Evolutionary conservation across 2,888 invertebrate species (phyloP).

Genomic region (Athalia rosae): DNA sequence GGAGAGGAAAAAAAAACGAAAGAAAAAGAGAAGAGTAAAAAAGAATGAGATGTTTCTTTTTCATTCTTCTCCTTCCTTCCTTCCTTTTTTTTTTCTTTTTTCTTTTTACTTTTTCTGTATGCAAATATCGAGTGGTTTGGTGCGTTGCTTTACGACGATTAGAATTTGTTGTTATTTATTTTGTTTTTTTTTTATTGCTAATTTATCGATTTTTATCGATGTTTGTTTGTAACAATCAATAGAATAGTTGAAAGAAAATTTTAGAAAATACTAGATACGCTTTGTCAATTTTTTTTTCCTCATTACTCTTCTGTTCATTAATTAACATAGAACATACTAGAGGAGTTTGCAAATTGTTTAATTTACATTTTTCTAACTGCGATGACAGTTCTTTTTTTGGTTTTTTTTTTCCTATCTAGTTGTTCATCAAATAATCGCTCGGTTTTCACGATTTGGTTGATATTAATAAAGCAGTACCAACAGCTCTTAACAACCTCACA

Average conservation of each 20-base stretch:
- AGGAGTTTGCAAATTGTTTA: conserved; percentile 9
- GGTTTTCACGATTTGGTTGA: not conserved
- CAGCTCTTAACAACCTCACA: conserved; percentile 11
- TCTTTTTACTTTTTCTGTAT: conserved; percentile 22
- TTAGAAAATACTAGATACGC: too few species aligned
- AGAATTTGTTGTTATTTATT: too few species aligned
- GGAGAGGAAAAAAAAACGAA: not conserved
- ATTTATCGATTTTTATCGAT: conserved; percentile 44
- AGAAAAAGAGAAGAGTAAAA: conserved; percentile 11
- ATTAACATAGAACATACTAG: not conserved
- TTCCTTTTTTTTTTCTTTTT: conserved; percentile 51
- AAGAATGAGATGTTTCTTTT: not conserved
- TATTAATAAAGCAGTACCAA: conserved; percentile 27
- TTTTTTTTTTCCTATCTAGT: not conserved
- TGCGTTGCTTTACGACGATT: conserved; percentile 41
- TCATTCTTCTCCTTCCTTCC: not conserved
- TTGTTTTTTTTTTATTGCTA: conserved; percentile 48
- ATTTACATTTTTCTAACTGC: conserved; percentile 37
- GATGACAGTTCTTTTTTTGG: not conserved
- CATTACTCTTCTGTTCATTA: too few species aligned
- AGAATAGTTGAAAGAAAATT: too few species aligned
- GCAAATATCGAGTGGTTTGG: conserved; percentile 40
- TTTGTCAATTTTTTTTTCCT: too few species aligned
- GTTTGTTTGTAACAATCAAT: conserved; percentile 3
- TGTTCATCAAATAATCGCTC: not conserved